Percentiles rank a stretch among this genome's conserved stretches.
phyloP scores from a whole-genome alignment of 2,113 vertebrate genomes.

The Lophochroa leadbeateri region DNA sequence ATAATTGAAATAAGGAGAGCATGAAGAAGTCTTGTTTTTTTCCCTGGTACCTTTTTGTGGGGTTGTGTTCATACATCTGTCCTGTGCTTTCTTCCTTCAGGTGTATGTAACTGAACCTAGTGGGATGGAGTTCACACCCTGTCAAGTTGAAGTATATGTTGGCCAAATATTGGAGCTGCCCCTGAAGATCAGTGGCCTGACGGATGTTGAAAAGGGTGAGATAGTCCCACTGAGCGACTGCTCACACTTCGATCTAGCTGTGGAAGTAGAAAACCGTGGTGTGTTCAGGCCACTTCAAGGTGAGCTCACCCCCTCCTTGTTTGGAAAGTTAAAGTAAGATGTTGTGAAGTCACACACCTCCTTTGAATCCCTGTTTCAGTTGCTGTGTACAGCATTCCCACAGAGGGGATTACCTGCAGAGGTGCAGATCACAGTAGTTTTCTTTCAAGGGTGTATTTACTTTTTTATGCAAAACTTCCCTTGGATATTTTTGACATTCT shows the following conservation, averaged over 20 bases:
- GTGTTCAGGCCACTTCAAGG: conserved; percentile 85
- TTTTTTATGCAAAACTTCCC: background rate
- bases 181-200: conserved; percentile 82
- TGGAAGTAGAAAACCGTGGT: conserved; percentile 84
- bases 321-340: background rate
- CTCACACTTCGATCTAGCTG: conserved; percentile 87
- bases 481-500: background rate
- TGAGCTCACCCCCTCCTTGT: conserved; percentile 45
- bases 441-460: background rate
- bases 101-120: conserved; percentile 91
- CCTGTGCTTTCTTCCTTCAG: conserved; percentile 59
- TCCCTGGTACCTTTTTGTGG: background rate
- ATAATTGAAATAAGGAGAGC: background rate
- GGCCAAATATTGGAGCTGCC: conserved; percentile 87
- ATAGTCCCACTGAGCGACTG: conserved; percentile 88
- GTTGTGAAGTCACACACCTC: background rate
- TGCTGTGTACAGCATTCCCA: background rate
- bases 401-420: background rate
- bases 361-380: background rate
- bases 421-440: background rate
- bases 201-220: conserved; percentile 67
- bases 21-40: background rate
- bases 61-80: background rate
- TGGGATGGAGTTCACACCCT: conserved; percentile 88
- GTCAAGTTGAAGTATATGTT: conserved; percentile 85